A percentile compares a stretch with the other conserved stretches of the same genome.
Evolutionary conservation across 2,888 invertebrate species (phyloP).

Genomic region (Caenorhabditis afra): DNA sequence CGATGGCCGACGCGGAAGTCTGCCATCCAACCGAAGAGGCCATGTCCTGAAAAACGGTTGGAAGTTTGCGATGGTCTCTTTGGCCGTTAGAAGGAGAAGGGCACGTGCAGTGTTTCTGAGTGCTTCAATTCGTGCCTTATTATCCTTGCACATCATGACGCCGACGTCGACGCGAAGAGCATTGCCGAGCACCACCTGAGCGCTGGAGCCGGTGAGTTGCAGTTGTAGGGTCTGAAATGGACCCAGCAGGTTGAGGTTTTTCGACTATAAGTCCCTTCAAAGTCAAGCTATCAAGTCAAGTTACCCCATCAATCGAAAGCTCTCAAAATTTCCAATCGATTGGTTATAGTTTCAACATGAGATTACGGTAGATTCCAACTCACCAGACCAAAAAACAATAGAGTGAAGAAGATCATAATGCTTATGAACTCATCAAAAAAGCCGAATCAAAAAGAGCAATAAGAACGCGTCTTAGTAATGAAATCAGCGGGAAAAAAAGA

Average conservation of each 20-base stretch:
- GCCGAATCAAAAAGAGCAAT: background rate
- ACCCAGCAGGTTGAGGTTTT: background rate
- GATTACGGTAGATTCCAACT: conserved; percentile 10
- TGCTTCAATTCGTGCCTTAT: conserved; percentile 39
- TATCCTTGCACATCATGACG: conserved; percentile 64
- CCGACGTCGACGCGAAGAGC: conserved; percentile 52
- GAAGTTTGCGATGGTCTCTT: conserved; percentile 33
- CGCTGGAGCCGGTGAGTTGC: background rate
- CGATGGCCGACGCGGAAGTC: conserved; percentile 62
- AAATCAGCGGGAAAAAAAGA: conserved; percentile 10
- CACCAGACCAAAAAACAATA: conserved; percentile 15
- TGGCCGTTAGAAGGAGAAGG: background rate
- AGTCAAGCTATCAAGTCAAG: too few species aligned
- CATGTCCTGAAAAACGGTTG: conserved; percentile 48
- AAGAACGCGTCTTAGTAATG: background rate
- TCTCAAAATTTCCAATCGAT: too few species aligned
- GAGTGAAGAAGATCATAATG: too few species aligned
- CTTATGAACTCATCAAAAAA: background rate
- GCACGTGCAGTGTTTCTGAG: conserved; percentile 39
- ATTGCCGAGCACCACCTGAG: conserved; percentile 34
- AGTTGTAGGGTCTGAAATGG: conserved; percentile 12
- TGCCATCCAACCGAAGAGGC: conserved; percentile 60
- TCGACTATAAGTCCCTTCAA: background rate
- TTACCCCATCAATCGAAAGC: too few species aligned
- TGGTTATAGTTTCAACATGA: too few species aligned